Conservation (phyloP, 2,113 vertebrate genomes). For the Mixornis gularis region DNA sequence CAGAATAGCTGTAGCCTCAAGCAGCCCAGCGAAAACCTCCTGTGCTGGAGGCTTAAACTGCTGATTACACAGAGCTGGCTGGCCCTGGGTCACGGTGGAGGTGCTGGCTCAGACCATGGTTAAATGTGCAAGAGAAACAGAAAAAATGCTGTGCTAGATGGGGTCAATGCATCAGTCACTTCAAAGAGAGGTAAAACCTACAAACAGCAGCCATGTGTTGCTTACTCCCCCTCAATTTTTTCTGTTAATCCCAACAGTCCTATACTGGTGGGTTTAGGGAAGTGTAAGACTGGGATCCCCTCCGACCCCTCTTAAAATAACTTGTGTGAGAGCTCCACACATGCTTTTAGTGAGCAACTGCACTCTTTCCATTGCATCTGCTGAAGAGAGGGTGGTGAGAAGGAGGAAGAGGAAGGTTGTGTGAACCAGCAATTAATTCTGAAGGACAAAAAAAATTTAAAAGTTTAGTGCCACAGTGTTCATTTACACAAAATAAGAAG, state of each 20-base stretch:
- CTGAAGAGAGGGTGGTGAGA: not conserved
- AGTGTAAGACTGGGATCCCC: not conserved
- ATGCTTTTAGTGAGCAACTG: constrained; percentile 22
- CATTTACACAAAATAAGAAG: constrained; percentile 51
- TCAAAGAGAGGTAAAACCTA: not conserved
- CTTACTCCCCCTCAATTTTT: not conserved
- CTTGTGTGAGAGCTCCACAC: not conserved
- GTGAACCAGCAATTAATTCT: constrained; percentile 34
- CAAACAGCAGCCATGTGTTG: not conserved
- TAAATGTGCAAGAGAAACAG: not conserved
- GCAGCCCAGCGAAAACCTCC: not conserved
- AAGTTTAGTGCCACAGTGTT: not conserved
- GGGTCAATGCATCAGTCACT: not conserved
- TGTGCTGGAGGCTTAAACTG: not conserved
- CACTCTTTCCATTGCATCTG: not conserved
- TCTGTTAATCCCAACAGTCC: not conserved
- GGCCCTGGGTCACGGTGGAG: not conserved
- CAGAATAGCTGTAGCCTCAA: not conserved
- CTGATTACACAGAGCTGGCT: not conserved
- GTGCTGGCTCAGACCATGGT: not conserved
- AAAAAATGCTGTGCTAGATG: not conserved
- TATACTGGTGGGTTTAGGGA: not conserved
- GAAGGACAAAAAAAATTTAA: constrained; percentile 23
- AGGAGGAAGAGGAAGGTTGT: not conserved
- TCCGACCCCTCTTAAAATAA: not conserved